Evolutionary conservation across 1,140 invertebrate genomes (phyloP), one percentile per base, ranked within the genome.

Genomic region (Harpegnathos saltator): DNA sequence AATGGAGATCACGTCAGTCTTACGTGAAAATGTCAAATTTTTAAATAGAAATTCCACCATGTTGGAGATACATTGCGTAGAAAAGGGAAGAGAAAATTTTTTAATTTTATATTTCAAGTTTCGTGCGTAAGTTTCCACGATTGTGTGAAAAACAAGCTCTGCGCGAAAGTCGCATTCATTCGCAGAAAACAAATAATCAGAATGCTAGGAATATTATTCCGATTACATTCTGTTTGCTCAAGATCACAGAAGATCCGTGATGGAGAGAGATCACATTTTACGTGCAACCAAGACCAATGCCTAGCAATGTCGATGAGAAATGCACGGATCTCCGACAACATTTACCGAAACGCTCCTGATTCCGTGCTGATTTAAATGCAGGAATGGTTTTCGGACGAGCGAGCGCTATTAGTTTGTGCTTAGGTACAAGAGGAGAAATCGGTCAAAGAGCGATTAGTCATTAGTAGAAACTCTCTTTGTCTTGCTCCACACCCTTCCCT

Each of bases 401-500:
- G 44, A 29, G 50, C 62, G 38, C 29, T 68, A 82, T 85, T 72
- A 73, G 68, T 58, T 65, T 44, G 19, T 81, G 33, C 75, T 86
- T 75, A 75, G 54, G 44, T 63, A 82, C 65, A 82, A 77, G 77
- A 78, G 66, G 33, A 63, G 56, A 62, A 86, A 86, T 71, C 68
- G 85, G 77, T 82, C 84, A 71, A 63, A 84, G 77, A 86, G 82
- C 87, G 87, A 89, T 89, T 88, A 84, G 87, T 86, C 84, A 84
- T 88, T 89, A 84, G 44, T 50, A 74, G 33, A 52, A 59, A 68
- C 48, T 71, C 74, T 65, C 65, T 22, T 52, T 82, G 59, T 68
- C 54, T 72, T 29, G 44, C 54, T 33, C 33, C 15, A 17, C n/a
- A 15, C 24, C n/a, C 22, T 7, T n/a, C 24, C n/a, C 22, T 7